Evolutionary conservation across 2,888 invertebrate genomes (phyloP).

Genomic region (Heteromurus nitidus): DNA sequence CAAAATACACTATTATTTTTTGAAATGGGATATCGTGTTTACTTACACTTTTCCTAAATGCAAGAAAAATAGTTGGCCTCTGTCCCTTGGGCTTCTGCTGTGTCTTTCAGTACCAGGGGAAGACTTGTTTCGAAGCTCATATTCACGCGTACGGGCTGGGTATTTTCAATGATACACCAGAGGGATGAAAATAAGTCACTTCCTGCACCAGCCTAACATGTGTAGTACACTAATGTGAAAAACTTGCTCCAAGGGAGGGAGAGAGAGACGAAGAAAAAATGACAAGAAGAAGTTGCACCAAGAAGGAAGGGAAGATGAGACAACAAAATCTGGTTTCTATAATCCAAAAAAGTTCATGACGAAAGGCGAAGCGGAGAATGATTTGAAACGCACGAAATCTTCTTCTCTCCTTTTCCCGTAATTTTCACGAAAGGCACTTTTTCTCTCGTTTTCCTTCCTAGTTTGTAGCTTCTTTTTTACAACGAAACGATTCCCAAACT

Average conservation of each 20-base stretch:
- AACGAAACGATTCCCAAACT: constrained; percentile 4
- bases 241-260: constrained; percentile 10
- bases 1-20: neutral
- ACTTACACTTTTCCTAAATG: constrained; percentile 61
- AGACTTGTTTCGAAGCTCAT: constrained; percentile 22
- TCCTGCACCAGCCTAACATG: constrained; percentile 35
- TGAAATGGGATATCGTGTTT: constrained; percentile 48
- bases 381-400: constrained; percentile 29
- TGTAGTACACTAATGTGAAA: neutral
- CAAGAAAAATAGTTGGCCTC: constrained; percentile 59
- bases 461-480: neutral
- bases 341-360: constrained; percentile 33
- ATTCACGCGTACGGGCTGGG: constrained; percentile 19
- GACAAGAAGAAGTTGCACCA: constrained; percentile 2
- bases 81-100: constrained; percentile 57
- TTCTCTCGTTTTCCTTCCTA: neutral
- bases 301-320: neutral
- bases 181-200: constrained; percentile 44
- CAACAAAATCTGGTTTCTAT: constrained; percentile 52
- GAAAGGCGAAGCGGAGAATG: constrained; percentile 9
- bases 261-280: constrained; percentile 4
- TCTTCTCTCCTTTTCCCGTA: neutral
- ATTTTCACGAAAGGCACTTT: neutral
- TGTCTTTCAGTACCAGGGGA: constrained; percentile 33
- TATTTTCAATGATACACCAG: constrained; percentile 34